These are phyloP conservation scores for Melanerpes aurifrons DNA, from an alignment of 2,113 vertebrate species.

Conservation along the genomic window DNA sequence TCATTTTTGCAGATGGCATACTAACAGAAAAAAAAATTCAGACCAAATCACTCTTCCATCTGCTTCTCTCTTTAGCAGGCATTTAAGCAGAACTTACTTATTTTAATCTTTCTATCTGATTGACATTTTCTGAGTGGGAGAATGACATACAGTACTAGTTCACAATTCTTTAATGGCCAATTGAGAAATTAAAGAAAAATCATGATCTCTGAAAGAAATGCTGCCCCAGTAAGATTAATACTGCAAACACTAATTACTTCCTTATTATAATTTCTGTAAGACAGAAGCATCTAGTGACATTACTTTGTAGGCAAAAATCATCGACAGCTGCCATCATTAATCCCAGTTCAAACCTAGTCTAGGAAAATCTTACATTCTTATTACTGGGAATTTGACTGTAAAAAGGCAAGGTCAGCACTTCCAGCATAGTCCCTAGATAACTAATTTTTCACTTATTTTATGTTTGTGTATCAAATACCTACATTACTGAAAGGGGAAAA, in stretches of 20 bases:
- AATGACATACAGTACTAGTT: background rate
- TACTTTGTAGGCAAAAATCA: constrained; percentile 27
- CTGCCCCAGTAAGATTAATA: constrained; percentile 37
- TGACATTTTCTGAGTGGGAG: constrained; percentile 32
- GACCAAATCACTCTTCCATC: constrained; percentile 36
- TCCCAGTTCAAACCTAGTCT: background rate
- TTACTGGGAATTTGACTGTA: background rate
- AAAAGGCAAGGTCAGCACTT: constrained; percentile 12
- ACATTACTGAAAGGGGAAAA: background rate
- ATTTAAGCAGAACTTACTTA: constrained; percentile 19
- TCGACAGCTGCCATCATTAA: constrained; percentile 27
- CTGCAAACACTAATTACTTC: constrained; percentile 31
- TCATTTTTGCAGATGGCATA: constrained; percentile 11
- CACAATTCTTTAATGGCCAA: constrained; percentile 31
- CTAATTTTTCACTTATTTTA: background rate
- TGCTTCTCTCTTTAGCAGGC: constrained; percentile 27
- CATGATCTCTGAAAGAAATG: constrained; percentile 31
- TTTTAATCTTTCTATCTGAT: constrained; percentile 44
- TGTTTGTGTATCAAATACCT: background rate
- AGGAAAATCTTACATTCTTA: constrained; percentile 10
- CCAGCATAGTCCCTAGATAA: background rate
- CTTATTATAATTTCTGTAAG: constrained; percentile 12
- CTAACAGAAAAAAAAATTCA: background rate
- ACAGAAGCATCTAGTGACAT: constrained; percentile 19
- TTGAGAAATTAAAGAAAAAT: constrained; percentile 51